These are phyloP conservation scores for Agriotes lineatus DNA, from an alignment of 2,888 invertebrate genomes.

Conservation along the genomic window DNA sequence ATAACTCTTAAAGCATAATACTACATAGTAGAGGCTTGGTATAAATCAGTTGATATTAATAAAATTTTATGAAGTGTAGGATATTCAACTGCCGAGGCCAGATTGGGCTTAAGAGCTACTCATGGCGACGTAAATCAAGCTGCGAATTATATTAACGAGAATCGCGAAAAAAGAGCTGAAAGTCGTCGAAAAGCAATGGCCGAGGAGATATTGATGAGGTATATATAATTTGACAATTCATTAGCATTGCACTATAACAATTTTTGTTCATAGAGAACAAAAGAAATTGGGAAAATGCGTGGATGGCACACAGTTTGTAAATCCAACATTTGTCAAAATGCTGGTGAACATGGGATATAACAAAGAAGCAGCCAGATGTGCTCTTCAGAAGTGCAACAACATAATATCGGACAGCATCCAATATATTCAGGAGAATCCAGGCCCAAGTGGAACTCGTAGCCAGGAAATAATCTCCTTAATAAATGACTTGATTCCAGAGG, in stretches of 20 bases:
- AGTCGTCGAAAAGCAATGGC: constrained; percentile 68
- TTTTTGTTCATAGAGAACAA: constrained; percentile 67
- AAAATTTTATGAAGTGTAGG: constrained; percentile 64
- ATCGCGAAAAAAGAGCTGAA: constrained; percentile 67
- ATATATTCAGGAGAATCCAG: constrained; percentile 73
- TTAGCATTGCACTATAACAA: no score
- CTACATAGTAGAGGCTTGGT: no score
- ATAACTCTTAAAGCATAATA: no score
- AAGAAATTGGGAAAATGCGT: constrained; percentile 71
- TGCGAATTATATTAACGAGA: constrained; percentile 74
- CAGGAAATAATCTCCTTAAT: constrained; percentile 58
- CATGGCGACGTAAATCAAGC: constrained; percentile 72
- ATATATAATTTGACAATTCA: no score
- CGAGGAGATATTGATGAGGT: constrained; percentile 65
- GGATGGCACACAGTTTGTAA: constrained; percentile 71
- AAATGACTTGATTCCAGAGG: constrained; percentile 61
- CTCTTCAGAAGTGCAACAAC: constrained; percentile 77
- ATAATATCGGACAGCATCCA: constrained; percentile 76
- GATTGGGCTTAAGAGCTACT: constrained; percentile 76
- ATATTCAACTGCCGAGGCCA: constrained; percentile 76
- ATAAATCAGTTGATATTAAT: no score
- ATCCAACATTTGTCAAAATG: constrained; percentile 67
- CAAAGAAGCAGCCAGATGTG: constrained; percentile 70
- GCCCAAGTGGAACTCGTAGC: constrained; percentile 63
- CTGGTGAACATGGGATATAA: constrained; percentile 79